Evolutionary conservation across 2,888 invertebrate genomes (phyloP).

Genomic region (Tanytarsus gracilentus): DNA sequence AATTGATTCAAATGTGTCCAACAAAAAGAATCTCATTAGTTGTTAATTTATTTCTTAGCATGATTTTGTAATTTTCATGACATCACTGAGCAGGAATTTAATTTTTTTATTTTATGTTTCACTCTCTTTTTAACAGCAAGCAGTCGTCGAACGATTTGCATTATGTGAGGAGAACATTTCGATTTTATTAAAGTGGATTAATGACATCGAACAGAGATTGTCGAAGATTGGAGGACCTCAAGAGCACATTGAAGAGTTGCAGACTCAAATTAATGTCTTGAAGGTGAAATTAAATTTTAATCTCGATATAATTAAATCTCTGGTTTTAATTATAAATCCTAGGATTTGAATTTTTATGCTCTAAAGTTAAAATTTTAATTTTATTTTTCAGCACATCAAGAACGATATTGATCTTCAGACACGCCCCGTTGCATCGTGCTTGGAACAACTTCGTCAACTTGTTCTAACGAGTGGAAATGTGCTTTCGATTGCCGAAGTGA

Average conservation of each 20-base stretch:
- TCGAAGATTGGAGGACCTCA: constrained; percentile 81
- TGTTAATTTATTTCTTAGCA: neutral
- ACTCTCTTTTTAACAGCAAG: constrained; percentile 57
- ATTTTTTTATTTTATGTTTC: neutral
- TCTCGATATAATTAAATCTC: no score
- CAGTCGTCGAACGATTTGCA: constrained; percentile 89
- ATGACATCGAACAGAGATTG: constrained; percentile 71
- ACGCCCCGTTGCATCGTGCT: constrained; percentile 74
- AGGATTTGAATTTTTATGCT: neutral
- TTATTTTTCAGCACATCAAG: constrained; percentile 61
- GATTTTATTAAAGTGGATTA: constrained; percentile 79
- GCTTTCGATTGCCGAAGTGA: constrained; percentile 84
- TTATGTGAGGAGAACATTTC: constrained; percentile 79
- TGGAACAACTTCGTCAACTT: constrained; percentile 83
- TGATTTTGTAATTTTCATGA: neutral
- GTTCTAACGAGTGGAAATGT: constrained; percentile 84
- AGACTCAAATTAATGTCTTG: constrained; percentile 79
- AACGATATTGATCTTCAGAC: constrained; percentile 82
- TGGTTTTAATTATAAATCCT: no score
- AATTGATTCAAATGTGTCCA: neutral
- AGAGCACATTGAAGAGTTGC: constrained; percentile 75
- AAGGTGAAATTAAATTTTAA: constrained; percentile 51
- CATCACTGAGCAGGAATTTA: no score
- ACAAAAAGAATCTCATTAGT: neutral
- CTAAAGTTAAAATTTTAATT: neutral